Percentiles rank a stretch among this genome's conserved stretches.
These are phyloP conservation scores for Nemopilema nomurai DNA, from an alignment of 30 jellyfish, hydroid and myxozoan genomes.

Conservation along the genomic window DNA sequence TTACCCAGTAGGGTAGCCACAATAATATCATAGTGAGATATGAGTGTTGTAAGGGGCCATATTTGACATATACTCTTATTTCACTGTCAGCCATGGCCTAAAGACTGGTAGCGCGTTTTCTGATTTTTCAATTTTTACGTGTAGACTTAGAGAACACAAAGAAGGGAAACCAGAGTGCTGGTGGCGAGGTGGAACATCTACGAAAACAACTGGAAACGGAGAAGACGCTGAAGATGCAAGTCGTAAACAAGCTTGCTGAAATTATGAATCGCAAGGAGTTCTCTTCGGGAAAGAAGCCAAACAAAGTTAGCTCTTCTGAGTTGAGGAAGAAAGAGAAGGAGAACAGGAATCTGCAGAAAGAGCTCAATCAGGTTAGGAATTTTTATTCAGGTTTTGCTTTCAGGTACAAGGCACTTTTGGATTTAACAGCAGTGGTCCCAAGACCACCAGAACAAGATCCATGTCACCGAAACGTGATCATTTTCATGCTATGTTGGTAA, in stretches of 20 bases:
- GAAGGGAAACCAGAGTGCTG: conserved; percentile 53
- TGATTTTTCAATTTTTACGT: neutral
- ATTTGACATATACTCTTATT: too few species aligned
- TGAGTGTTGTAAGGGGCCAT: too few species aligned
- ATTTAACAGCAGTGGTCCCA: too few species aligned
- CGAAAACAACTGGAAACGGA: conserved; percentile 61
- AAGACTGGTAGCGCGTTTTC: neutral
- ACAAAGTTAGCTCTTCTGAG: conserved; percentile 84
- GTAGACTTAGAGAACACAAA: conserved; percentile 62
- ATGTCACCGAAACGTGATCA: too few species aligned
- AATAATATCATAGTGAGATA: too few species aligned
- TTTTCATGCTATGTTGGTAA: too few species aligned
- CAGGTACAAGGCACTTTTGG: too few species aligned
- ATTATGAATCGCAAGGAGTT: conserved; percentile 81
- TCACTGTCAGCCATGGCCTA: too few species aligned
- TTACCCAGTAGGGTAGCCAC: too few species aligned
- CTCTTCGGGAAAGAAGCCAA: conserved; percentile 58
- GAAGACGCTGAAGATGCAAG: conserved; percentile 74
- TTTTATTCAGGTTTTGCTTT: too few species aligned
- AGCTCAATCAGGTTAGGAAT: conserved; percentile 75
- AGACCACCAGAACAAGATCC: too few species aligned
- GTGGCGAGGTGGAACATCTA: conserved; percentile 67
- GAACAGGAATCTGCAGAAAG: conserved; percentile 70
- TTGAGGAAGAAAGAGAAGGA: conserved; percentile 88
- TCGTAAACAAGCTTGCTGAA: conserved; percentile 86